Conservation (phyloP, 2,797 vertebrate species). For the Dermochelys coriacea region DNA sequence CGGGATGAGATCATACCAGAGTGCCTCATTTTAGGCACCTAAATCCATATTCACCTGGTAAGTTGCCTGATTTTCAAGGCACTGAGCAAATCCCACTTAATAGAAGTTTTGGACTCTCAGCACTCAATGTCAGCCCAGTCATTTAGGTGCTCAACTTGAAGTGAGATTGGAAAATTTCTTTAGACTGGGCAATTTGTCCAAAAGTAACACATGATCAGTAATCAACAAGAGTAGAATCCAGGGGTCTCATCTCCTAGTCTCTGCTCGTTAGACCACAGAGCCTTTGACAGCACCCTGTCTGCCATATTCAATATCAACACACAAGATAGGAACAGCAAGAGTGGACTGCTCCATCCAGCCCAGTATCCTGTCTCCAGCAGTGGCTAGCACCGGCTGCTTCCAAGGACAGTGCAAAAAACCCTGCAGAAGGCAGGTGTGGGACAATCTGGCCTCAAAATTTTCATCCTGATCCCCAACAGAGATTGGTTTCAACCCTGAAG, state of each 20-base stretch:
- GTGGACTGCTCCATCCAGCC: fast-evolving
- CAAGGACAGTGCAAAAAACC: fast-evolving
- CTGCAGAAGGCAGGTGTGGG: fast-evolving
- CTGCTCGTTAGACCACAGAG: not conserved
- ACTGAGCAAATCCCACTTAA: not conserved
- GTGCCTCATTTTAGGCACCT: not conserved
- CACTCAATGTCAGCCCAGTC: no score
- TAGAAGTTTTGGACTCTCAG: not conserved
- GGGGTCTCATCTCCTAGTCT: not conserved
- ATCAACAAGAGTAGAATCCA: not conserved
- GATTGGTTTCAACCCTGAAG: not conserved
- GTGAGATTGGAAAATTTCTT: no score
- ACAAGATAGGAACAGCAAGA: fast-evolving
- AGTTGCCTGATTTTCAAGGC: not conserved
- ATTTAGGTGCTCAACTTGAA: no score
- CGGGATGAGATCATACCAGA: not conserved
- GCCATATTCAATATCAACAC: fast-evolving
- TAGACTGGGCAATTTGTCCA: no score
- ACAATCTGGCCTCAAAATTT: not conserved
- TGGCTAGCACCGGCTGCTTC: not conserved
- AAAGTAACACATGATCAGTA: no score
- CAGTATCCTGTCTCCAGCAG: not conserved
- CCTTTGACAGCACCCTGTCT: fast-evolving
- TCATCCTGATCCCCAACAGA: no score
- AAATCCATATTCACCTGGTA: not conserved